phyloP scores from a whole-genome alignment of 1,140 invertebrate species.

The Macrostomum lignano region DNA sequence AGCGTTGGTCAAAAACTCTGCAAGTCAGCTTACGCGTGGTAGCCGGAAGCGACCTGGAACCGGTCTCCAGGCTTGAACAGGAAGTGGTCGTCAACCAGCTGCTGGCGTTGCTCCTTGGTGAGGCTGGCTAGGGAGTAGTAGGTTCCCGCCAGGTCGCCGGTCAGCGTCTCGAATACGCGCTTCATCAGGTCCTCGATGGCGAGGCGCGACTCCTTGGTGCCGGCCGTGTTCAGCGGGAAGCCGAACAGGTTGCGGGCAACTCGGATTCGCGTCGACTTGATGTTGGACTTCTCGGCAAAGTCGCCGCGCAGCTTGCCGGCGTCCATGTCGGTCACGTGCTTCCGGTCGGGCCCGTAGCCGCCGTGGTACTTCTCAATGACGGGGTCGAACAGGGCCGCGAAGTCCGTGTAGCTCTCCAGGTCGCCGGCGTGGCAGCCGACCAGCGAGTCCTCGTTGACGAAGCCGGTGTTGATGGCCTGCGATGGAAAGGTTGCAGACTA shows the following conservation, averaged over 20 bases:
- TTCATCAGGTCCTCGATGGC: background rate
- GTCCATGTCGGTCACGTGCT: slow-evolving; percentile 13
- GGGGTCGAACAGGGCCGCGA: slow-evolving; percentile 12
- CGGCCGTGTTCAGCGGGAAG: no score
- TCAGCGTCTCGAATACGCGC: background rate
- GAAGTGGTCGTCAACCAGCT: slow-evolving; percentile 13
- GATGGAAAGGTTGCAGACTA: background rate
- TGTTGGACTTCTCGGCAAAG: no score
- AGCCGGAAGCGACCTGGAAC: no score
- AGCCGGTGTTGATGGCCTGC: background rate
- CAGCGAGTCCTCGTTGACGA: slow-evolving; percentile 11
- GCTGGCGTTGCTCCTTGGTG: slow-evolving; percentile 12
- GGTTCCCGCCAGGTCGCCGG: slow-evolving; percentile 11
- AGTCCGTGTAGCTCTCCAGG: slow-evolving; percentile 14
- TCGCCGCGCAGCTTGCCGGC: slow-evolving; percentile 12
- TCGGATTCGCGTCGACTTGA: slow-evolving; percentile 72
- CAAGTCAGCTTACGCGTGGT: no score
- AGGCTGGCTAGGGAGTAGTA: slow-evolving; percentile 18
- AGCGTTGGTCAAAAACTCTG: no score
- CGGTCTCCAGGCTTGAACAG: slow-evolving; percentile 18
- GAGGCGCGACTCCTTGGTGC: no score
- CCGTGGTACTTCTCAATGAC: slow-evolving; percentile 17
- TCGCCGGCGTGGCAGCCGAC: slow-evolving; percentile 13
- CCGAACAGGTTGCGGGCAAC: slow-evolving; percentile 61
- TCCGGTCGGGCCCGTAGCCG: slow-evolving; percentile 10